Conservation (phyloP, 2,797 vertebrate species). For the Bradypus variegatus region DNA sequence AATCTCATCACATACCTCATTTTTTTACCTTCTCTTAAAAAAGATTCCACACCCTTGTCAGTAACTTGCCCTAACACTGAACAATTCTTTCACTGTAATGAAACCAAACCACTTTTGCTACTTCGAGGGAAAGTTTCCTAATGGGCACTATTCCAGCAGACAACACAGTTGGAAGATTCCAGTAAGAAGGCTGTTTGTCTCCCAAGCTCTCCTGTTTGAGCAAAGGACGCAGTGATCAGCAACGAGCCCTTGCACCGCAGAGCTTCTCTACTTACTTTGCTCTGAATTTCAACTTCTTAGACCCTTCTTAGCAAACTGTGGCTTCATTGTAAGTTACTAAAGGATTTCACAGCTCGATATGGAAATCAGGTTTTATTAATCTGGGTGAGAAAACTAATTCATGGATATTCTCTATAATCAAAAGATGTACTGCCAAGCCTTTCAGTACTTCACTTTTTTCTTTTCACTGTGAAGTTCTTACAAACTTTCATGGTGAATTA, state of each 20-base stretch:
- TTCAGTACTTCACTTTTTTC: constrained; percentile 42
- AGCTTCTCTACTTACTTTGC: constrained; percentile 40
- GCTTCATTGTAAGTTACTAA: constrained; percentile 65
- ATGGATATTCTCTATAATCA: constrained; percentile 58
- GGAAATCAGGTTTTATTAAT: constrained; percentile 65
- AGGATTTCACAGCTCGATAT: constrained; percentile 61
- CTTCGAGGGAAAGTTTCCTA: not conserved
- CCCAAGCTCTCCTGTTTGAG: not conserved
- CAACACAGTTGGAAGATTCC: rapidly evolving
- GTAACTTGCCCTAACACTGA: constrained; percentile 20
- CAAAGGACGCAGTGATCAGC: not conserved
- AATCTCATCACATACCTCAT: constrained; percentile 2
- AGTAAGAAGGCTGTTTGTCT: not conserved
- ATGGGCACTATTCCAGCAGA: no score
- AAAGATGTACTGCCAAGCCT: constrained; percentile 38
- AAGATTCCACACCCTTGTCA: constrained; percentile 37
- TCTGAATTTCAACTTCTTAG: constrained; percentile 53
- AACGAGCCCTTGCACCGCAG: not conserved
- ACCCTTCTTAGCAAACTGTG: constrained; percentile 50
- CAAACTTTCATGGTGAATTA: constrained; percentile 54
- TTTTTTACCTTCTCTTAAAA: not conserved
- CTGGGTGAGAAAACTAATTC: constrained; percentile 66
- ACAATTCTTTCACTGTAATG: not conserved
- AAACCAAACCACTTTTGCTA: not conserved
- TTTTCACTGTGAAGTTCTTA: constrained; percentile 51